Conservation (phyloP, 2,797 vertebrate genomes). For the Artibeus lituratus region DNA sequence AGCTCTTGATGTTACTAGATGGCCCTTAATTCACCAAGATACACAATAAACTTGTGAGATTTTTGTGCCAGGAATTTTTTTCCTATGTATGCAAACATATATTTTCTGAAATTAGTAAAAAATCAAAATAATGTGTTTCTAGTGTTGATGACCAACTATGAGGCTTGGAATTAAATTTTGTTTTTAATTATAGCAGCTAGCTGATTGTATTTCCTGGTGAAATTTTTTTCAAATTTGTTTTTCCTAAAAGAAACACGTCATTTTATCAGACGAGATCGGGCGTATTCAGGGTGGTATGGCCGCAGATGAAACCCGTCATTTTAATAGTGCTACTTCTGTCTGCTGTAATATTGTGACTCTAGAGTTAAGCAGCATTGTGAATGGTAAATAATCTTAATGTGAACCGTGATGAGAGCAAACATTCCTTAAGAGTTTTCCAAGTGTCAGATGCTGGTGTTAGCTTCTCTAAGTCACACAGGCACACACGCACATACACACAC, state of each 20-base stretch:
- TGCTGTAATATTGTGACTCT: not conserved
- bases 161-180: constrained; percentile 17
- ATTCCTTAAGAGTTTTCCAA: not conserved
- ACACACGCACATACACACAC: not conserved
- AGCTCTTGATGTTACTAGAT: constrained; percentile 21
- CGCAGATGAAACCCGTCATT: not conserved
- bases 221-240: not conserved
- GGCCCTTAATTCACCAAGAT: constrained; percentile 57
- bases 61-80: not conserved
- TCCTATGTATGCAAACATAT: not conserved
- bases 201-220: not conserved
- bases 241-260: not conserved
- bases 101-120: constrained; percentile 22
- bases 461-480: not conserved
- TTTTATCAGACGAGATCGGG: not conserved
- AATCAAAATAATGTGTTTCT: not conserved
- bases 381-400: not conserved
- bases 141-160: not conserved
- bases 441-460: not conserved
- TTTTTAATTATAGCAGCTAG: not conserved
- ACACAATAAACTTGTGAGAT: constrained; percentile 34
- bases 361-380: not conserved
- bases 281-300: too few relatives aligned
- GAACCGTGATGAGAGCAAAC: not conserved
- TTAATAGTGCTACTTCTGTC: not conserved